These are phyloP conservation scores for Lytechinus variegatus DNA, from an alignment of 35 echinoderm and acorn worm genomes.

Conservation along the genomic window DNA sequence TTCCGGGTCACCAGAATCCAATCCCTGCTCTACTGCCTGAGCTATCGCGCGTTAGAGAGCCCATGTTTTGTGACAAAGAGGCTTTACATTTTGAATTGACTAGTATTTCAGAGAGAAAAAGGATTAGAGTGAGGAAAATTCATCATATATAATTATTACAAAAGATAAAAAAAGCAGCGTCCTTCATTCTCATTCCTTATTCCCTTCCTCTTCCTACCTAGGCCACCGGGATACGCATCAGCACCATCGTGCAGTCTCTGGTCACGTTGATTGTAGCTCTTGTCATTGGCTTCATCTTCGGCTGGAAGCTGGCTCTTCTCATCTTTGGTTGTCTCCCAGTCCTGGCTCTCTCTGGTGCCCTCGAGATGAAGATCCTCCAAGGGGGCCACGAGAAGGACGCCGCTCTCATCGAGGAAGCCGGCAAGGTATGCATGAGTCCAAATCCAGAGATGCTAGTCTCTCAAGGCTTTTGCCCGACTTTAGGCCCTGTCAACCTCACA, in stretches of 20 bases:
- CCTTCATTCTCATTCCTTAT: too few species aligned
- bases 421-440: conserved; percentile 70
- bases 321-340: conserved; percentile 80
- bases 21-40: too few species aligned
- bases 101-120: too few species aligned
- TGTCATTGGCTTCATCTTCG: conserved; percentile 82
- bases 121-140: too few species aligned
- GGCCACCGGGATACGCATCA: conserved; percentile 79
- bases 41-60: too few species aligned
- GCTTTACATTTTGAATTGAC: too few species aligned
- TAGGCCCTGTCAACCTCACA: too few species aligned
- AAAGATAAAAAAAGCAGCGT: too few species aligned
- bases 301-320: conserved; percentile 89
- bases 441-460: background rate
- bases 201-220: background rate
- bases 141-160: too few species aligned
- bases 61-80: too few species aligned
- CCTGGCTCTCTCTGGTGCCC: conserved; percentile 69
- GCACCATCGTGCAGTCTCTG: conserved; percentile 61
- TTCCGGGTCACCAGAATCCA: too few species aligned
- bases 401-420: conserved; percentile 76
- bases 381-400: conserved; percentile 62
- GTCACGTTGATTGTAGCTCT: conserved; percentile 79
- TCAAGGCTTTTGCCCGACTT: too few species aligned
- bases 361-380: conserved; percentile 78